Evolutionary conservation across 2,888 invertebrate genomes (phyloP), one percentile per base, ranked within the genome.

Genomic region (Microlaimidae sp.): DNA sequence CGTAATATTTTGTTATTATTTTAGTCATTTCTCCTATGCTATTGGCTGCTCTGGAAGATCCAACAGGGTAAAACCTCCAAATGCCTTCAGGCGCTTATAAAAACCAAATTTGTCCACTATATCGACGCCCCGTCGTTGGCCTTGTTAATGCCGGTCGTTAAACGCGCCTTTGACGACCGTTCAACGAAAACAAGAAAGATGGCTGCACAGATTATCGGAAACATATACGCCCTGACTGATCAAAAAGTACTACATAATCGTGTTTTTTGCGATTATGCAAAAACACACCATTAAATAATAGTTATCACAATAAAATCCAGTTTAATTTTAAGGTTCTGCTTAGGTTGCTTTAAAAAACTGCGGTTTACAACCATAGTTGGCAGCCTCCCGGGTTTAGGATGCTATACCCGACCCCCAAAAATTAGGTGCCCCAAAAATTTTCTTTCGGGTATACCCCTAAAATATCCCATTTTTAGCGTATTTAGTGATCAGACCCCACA

Each of bases 201-300:
- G 90, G 90, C 97, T 1, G 92, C 93, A 2, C 93, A 97, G 76
- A 95, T 99, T 70, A 93, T 99, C 63, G 93, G 95, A 55, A 97
- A 95, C 73, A 95, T 97, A 90, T 97, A 95, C 74, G 92, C 92
- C 1, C 76, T 99, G 46, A 95, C 95, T 0, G 95, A 95, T 74
- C 92, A 95, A 73, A 97, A 97, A 70, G 75, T 74, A 43, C 5
- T 19, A 7, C n/a, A n/a, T n/a, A n/a, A n/a, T n/a, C n/a, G n/a
- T n/a, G n/a, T n/a, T 53, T 42, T 26, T n/a, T 38, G n/a, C 17
- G 24, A 17, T 25, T 19, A 17, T 51, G 19, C n/a, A n/a, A n/a
- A 27, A 1, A n/a, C n/a, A n/a, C n/a, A n/a, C n/a, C n/a, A n/a
- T n/a, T n/a, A n/a, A n/a, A n/a, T n/a, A n/a, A n/a, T n/a, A n/a